A percentile compares a stretch with the other conserved stretches of the same genome.
Evolutionary conservation across 2,113 vertebrate genomes (phyloP).

Genomic region (Tor tambroides): DNA sequence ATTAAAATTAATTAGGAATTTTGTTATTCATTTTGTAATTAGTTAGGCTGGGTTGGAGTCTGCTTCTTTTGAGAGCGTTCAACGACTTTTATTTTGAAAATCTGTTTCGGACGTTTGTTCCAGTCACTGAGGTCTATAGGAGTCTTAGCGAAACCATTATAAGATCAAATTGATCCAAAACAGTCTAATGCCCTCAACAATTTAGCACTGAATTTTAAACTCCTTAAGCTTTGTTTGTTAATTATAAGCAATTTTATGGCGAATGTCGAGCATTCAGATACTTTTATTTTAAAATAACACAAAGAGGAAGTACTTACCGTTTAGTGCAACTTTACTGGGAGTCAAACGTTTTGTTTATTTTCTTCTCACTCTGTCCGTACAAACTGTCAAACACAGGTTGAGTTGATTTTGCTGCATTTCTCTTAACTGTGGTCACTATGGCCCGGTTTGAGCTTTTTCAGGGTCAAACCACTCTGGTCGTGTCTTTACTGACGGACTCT

Average conservation of each 20-base stretch:
- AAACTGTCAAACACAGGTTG: neutral
- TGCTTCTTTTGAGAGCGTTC: neutral
- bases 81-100: neutral
- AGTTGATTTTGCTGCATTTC: neutral
- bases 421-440: conserved; percentile 49
- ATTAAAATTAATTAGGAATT: neutral
- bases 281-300: conserved; percentile 3
- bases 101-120: neutral
- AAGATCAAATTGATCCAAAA: neutral
- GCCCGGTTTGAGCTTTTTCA: conserved; percentile 57
- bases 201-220: neutral
- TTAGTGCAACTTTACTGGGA: neutral
- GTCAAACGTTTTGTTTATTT: neutral
- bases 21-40: neutral
- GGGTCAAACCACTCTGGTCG: conserved; percentile 51
- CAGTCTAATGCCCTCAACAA: neutral
- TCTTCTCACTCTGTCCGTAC: too few species aligned
- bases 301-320: conserved; percentile 1
- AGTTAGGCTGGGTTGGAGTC: neutral
- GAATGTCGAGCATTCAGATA: neutral
- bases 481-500: conserved; percentile 62
- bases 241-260: neutral
- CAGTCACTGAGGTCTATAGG: neutral
- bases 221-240: neutral
- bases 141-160: neutral